Conservation (phyloP, 2,113 vertebrate genomes). For the Telmatochromis sp. region DNA sequence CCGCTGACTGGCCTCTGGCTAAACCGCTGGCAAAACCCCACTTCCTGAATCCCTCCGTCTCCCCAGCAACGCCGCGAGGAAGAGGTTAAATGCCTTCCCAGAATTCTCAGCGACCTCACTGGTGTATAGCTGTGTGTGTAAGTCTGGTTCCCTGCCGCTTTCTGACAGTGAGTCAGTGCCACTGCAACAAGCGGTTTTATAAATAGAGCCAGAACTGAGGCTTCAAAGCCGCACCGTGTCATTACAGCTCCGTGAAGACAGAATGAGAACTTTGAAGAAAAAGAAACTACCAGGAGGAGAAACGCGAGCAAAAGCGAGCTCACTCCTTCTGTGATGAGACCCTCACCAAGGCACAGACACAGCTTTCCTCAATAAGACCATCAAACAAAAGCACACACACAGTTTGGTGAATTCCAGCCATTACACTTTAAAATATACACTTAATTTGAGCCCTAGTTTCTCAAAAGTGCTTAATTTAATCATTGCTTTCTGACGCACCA, state of each 20-base stretch:
- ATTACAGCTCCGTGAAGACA: constrained; percentile 40
- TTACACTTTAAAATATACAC: background rate
- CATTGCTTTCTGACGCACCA: background rate
- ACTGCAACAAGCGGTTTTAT: constrained; percentile 54
- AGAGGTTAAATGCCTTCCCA: constrained; percentile 45
- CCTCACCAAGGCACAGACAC: background rate
- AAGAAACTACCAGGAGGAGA: background rate
- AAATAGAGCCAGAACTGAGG: constrained; percentile 63
- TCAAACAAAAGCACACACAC: background rate
- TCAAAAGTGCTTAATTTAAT: background rate
- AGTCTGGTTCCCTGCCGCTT: constrained; percentile 34
- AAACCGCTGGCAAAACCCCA: constrained; percentile 34
- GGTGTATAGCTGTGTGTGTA: background rate
- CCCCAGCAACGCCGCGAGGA: constrained; percentile 35
- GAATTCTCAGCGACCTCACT: constrained; percentile 11
- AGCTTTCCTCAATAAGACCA: background rate
- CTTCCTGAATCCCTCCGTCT: constrained; percentile 44
- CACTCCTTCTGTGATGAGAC: constrained; percentile 24
- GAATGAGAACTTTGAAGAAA: background rate
- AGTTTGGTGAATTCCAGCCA: background rate
- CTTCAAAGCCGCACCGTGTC: constrained; percentile 50
- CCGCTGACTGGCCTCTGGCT: constrained; percentile 1
- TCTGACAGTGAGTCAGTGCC: constrained; percentile 56
- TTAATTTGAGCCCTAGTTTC: background rate
- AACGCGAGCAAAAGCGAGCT: background rate